Evolutionary conservation across 2,797 vertebrate genomes (phyloP), one percentile per base, ranked within the genome.

Genomic region (Setipinna tenuifilis): DNA sequence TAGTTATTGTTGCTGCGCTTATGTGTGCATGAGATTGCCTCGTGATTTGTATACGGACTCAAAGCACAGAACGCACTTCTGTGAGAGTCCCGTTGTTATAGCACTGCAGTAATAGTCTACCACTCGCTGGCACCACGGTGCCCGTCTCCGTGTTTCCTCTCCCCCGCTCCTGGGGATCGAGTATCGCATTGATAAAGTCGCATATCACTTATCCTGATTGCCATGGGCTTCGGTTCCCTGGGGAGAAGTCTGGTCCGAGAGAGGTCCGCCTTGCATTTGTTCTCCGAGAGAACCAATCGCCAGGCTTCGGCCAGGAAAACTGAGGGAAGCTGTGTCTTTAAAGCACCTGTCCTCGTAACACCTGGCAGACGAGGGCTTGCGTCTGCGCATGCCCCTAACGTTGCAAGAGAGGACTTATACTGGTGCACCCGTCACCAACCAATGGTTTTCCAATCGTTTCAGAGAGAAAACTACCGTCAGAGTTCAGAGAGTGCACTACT

Each of bases 321-420:
- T 87, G 85, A 83, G 54, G 83, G 85, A 87, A 75, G 58, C 31
- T 87, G 87, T 87, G 84, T 90, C 83, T 88, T 88, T 81, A 81
- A 83, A 88, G 94, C 97, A 98, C 97, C 97, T 98, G 97, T 94
- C 94, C 87, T 84, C 81, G 84, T 89, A 94, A 95, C 97, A 98
- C 97, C 97, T 98, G 97, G 96, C 92, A 93, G 94, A 92, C 95
- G 94, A 90, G 86, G 58, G 46, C 68, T 83, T 0, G 16, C 85
- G 0, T 84, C 58, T 87, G 93, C 95, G 95, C 96, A 94, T 94
- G 96, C 96, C 91, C 95, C 46, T 85, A 88, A 62, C 83, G 84
- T 91, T 86, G 88, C 50, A 90, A 86, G 78, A 82, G 16, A 83
- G 83, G 87, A 85, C 71, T 89, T 91, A 92, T 91, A 93, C 85